Evolutionary conservation across 2,888 invertebrate species (phyloP), one percentile per base, ranked within the genome.

Genomic region (Pterostichus madidus): DNA sequence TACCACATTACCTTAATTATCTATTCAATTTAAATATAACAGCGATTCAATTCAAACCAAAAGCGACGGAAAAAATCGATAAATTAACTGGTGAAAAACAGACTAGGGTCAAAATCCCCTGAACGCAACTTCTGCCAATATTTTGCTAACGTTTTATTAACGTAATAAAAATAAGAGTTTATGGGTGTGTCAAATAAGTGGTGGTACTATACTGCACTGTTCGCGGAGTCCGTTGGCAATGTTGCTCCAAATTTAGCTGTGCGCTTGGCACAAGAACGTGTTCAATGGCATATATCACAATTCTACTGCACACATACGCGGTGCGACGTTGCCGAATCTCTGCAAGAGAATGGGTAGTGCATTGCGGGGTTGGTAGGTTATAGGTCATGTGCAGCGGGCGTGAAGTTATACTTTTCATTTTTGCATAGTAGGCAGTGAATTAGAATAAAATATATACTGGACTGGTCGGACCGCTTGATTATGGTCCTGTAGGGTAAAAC

Each of bases 131-230:
- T 71, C 44, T 71, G 46, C 71, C 46, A 71, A 71, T 71, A 71
- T 71, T 71, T 71, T 71, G 46, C 49, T 71, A 71, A 68, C 68
- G 44, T 68, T 68, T 68, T 68, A 68, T 68, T 68, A 68, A 71
- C 71, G 46, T 71, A 71, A 71, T 71, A 71, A 71, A 71, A 71
- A 44, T 44, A 71, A 46, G 71, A 46, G 39, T 68, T 68, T 68
- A 46, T 71, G 46, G 10, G 49, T 49, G 71, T 49, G 71, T 71
- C 64, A 31, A 64, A 35, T 32, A 13, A 64, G 35, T 64, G 44
- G 35, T 68, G 15, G 13, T 53, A 53, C 13, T 53, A 39, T 39
- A 39, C 39, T 39, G 39, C 39, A 39, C 39, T 39, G 39, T 39
- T 39, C 39, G 39, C 8, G 0, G 53, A 56, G 15, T 56, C 6